Evolutionary conservation across 2,888 invertebrate species (phyloP).

Genomic region (Pyrochroa serraticornis): DNA sequence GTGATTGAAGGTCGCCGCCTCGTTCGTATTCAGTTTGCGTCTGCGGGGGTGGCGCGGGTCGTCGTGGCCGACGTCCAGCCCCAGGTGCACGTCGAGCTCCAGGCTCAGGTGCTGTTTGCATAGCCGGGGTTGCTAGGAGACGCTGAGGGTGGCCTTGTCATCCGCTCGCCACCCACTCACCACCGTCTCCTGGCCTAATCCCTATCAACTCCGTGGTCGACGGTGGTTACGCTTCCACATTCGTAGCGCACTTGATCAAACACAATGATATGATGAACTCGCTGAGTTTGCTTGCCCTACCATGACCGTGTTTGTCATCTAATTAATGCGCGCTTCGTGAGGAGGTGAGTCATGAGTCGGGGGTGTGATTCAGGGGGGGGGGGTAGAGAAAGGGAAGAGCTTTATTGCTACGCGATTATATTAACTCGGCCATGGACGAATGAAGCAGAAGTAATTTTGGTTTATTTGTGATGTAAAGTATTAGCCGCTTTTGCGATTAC

Average conservation of each 20-base stretch:
- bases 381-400: too few relatives aligned
- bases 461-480: background rate
- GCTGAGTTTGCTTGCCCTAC: slow-evolving; percentile 22
- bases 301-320: slow-evolving; percentile 25
- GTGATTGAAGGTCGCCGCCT: too few relatives aligned
- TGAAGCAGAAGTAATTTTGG: slow-evolving; percentile 19
- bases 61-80: slow-evolving; percentile 8
- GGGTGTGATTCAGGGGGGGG: background rate
- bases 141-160: slow-evolving; percentile 37
- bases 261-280: slow-evolving; percentile 34
- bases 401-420: background rate
- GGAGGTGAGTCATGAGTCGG: background rate
- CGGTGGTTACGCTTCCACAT: slow-evolving; percentile 34
- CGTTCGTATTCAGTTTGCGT: too few relatives aligned
- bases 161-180: slow-evolving; percentile 24
- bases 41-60: background rate
- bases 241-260: slow-evolving; percentile 35
- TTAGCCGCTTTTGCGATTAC: too few relatives aligned
- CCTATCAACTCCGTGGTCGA: slow-evolving; percentile 36
- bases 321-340: slow-evolving; percentile 19
- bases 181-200: slow-evolving; percentile 30
- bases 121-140: slow-evolving; percentile 49
- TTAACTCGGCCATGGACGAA: slow-evolving; percentile 1
- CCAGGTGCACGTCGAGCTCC: slow-evolving; percentile 17
- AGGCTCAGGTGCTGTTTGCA: slow-evolving; percentile 46